These are phyloP conservation scores for Gambusia yucatana DNA, from an alignment of 2,797 vertebrate species.

Conservation along the genomic window DNA sequence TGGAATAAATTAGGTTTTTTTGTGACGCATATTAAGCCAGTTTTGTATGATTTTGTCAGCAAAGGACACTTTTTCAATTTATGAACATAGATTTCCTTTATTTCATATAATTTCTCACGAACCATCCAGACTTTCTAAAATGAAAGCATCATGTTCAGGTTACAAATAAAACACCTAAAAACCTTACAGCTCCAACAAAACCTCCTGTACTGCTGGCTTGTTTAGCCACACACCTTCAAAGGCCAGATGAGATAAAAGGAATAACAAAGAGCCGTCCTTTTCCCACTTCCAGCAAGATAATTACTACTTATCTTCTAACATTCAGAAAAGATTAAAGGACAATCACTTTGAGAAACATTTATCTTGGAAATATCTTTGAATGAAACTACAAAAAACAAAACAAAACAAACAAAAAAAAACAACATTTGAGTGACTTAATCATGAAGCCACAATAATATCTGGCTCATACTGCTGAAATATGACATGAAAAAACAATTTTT, in stretches of 20 bases:
- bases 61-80: background rate
- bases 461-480: constrained; percentile 1
- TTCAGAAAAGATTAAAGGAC: constrained; percentile 18
- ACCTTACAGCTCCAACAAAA: constrained; percentile 46
- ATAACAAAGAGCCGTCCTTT: constrained; percentile 27
- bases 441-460: constrained; percentile 1
- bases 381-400: background rate
- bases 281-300: constrained; percentile 29
- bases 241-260: constrained; percentile 31
- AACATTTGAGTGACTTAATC: constrained; percentile 14
- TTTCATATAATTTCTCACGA: constrained; percentile 27
- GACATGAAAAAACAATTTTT: constrained; percentile 11
- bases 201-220: constrained; percentile 40
- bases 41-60: background rate
- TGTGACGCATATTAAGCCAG: background rate
- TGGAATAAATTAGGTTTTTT: background rate
- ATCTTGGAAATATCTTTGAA: background rate
- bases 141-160: constrained; percentile 50
- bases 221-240: constrained; percentile 46
- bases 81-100: constrained; percentile 30
- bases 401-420: background rate
- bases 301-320: constrained; percentile 14
- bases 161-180: constrained; percentile 23
- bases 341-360: constrained; percentile 12
- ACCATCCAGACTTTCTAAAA: constrained; percentile 58